Evolutionary conservation across 2,888 invertebrate species (phyloP).

Genomic region (Nineta flava): DNA sequence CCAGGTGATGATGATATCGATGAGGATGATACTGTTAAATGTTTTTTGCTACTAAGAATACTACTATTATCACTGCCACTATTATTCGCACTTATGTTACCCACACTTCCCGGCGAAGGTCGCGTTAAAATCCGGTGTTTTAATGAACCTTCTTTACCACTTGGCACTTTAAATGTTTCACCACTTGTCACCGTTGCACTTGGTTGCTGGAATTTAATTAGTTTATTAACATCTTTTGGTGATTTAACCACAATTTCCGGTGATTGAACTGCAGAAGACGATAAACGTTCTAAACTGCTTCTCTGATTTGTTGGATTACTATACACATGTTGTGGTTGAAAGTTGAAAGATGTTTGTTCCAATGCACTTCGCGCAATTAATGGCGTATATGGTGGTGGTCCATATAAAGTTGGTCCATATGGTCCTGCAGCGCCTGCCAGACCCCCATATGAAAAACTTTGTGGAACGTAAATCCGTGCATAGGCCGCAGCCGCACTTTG

Average conservation of each 20-base stretch:
- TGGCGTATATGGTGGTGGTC: conserved; percentile 23
- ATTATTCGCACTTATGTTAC: conserved; percentile 8
- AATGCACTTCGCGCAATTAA: conserved; percentile 24
- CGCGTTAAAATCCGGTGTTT: conserved; percentile 43
- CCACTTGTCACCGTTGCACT: background rate
- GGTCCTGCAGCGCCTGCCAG: background rate
- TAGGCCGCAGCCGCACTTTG: conserved; percentile 14
- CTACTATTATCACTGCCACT: conserved; percentile 18
- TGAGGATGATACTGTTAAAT: conserved; percentile 5
- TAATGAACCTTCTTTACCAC: conserved; percentile 43
- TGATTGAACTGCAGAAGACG: conserved; percentile 1
- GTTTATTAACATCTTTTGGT: background rate
- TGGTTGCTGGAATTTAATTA: no score
- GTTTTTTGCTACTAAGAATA: background rate
- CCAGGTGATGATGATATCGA: background rate
- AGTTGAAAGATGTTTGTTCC: conserved; percentile 18
- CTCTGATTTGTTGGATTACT: conserved; percentile 23
- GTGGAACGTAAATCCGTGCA: conserved; percentile 21
- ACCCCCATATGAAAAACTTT: conserved; percentile 13
- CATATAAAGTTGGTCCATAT: conserved; percentile 13
- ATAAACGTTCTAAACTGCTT: conserved; percentile 20
- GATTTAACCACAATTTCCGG: background rate
- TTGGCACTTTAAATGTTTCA: conserved; percentile 28
- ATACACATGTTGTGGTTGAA: conserved; percentile 10
- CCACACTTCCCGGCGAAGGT: conserved; percentile 24